phyloP scores from a whole-genome alignment of 2,888 invertebrate genomes.

The Zhuqinia jingwanae region DNA sequence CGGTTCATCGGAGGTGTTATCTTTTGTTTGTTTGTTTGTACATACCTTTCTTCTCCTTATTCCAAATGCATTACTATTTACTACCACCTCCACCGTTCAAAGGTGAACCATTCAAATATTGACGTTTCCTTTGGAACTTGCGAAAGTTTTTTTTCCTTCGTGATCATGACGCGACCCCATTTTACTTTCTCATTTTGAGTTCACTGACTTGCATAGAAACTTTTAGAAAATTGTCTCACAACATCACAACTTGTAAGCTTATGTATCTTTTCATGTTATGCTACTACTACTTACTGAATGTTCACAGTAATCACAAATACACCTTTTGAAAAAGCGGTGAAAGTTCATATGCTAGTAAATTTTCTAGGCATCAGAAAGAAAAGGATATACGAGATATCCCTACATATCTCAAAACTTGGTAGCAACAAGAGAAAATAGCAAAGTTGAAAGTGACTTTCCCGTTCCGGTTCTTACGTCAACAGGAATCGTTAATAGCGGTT shows the following conservation, averaged over 20 bases:
- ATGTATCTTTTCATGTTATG: too few species aligned
- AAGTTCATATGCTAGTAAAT: too few species aligned
- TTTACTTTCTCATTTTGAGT: neutral
- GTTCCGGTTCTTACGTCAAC: constrained; percentile 29
- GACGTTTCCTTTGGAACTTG: neutral
- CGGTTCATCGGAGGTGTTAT: too few species aligned
- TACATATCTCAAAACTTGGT: neutral
- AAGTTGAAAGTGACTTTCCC: constrained; percentile 29
- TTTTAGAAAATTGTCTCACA: neutral
- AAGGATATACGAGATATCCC: too few species aligned
- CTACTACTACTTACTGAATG: neutral
- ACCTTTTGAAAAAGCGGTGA: neutral
- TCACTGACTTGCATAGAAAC: constrained; percentile 8
- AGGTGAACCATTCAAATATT: constrained; percentile 1
- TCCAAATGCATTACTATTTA: too few species aligned
- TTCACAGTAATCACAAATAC: neutral
- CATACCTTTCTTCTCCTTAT: too few species aligned
- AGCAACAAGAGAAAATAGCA: constrained; percentile 33
- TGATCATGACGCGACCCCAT: neutral
- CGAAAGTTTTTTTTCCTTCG: neutral
- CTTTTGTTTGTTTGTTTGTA: too few species aligned
- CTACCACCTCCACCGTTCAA: too few species aligned
- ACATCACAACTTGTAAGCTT: neutral
- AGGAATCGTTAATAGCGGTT: neutral
- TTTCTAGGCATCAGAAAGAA: too few species aligned